phyloP scores from a whole-genome alignment of 2,888 invertebrate genomes.

The Coelopa pilipes region DNA sequence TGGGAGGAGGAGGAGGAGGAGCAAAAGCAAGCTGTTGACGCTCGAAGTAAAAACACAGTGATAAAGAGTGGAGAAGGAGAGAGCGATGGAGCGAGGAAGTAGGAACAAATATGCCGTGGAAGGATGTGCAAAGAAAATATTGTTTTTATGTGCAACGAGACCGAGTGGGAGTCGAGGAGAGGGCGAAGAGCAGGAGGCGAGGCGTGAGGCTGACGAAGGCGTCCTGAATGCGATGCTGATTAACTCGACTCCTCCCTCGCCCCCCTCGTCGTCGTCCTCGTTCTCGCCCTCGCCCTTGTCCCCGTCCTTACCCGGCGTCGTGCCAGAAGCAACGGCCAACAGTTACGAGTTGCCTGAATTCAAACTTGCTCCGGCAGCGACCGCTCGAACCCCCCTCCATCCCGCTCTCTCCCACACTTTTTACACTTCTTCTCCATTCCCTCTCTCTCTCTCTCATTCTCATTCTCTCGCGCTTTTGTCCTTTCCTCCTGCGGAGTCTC shows the following conservation, averaged over 20 bases:
- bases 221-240: conserved; percentile 45
- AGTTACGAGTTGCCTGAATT: no score
- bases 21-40: conserved; percentile 8
- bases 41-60: not conserved
- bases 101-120: not conserved
- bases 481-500: not conserved
- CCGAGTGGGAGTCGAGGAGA: not conserved
- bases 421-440: not conserved
- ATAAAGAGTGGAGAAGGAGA: not conserved
- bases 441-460: no score
- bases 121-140: conserved; percentile 10
- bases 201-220: not conserved
- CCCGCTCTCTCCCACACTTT: not conserved
- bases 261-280: not conserved
- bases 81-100: not conserved
- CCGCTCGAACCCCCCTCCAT: no score
- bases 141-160: conserved; percentile 6
- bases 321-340: no score
- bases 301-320: no score
- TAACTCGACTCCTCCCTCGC: conserved; percentile 51
- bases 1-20: conserved; percentile 3
- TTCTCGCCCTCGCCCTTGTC: not conserved
- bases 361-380: no score
- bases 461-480: not conserved
- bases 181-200: not conserved